Conservation (phyloP, 1,140 invertebrate genomes). For the Nautilus pompilius region DNA sequence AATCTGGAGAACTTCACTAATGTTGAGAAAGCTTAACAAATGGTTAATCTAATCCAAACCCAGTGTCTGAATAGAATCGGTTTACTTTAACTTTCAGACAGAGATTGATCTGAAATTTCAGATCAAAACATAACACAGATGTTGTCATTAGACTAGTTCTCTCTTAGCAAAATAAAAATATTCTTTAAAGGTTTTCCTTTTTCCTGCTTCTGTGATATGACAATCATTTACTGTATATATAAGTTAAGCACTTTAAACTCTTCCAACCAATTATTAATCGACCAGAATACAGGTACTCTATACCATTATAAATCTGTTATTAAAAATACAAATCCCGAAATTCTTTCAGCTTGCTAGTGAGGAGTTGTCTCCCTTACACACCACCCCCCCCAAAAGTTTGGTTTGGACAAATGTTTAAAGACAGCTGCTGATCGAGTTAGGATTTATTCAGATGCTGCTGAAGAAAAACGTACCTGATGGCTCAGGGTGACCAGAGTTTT, state of each 20-base stretch:
- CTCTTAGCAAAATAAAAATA: too few species aligned
- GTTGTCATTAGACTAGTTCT: too few species aligned
- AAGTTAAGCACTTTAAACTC: not conserved
- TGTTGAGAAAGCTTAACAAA: too few species aligned
- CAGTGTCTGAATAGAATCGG: too few species aligned
- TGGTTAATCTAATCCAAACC: too few species aligned
- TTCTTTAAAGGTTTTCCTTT: too few species aligned
- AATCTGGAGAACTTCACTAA: too few species aligned
- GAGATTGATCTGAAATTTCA: too few species aligned
- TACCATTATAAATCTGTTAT: not conserved
- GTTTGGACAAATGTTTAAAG: not conserved
- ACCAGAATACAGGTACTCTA: not conserved
- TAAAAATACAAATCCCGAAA: not conserved
- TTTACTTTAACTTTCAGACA: too few species aligned
- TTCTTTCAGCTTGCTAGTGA: not conserved
- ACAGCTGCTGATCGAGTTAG: not conserved
- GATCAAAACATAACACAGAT: too few species aligned
- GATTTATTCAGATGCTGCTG: slow-evolving; percentile 2
- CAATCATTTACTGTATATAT: too few species aligned
- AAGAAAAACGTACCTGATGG: slow-evolving; percentile 51
- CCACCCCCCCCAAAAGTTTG: not conserved
- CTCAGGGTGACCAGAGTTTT: slow-evolving; percentile 63
- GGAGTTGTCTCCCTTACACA: not conserved
- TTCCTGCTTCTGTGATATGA: too few species aligned
- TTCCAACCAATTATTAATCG: not conserved